phyloP scores from a whole-genome alignment of 2,888 invertebrate species.

The Catocala fraxini region DNA sequence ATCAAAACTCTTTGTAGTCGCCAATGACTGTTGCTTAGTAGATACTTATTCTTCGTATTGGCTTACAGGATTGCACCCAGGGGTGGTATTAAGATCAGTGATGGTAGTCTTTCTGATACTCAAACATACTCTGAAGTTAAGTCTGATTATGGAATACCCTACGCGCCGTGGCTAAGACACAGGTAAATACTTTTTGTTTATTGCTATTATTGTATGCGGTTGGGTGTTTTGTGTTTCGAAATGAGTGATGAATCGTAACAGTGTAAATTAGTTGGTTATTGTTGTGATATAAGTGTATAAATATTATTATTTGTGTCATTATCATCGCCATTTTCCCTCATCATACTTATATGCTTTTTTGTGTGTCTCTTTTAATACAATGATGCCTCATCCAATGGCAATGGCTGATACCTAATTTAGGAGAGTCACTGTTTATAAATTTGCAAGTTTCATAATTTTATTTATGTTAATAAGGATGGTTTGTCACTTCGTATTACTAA shows the following conservation, averaged over 20 bases:
- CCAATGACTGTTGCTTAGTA: not conserved
- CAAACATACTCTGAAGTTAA: conserved; percentile 91
- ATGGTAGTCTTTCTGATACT: conserved; percentile 95
- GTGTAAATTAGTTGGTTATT: conserved; percentile 27
- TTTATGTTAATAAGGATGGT: no score
- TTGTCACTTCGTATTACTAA: no score
- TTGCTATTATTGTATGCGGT: conserved; percentile 48
- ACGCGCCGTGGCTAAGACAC: conserved; percentile 95
- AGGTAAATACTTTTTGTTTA: conserved; percentile 83
- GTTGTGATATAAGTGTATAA: conserved; percentile 35
- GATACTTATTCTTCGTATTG: conserved; percentile 16
- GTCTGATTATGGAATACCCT: conserved; percentile 94
- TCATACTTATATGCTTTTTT: conserved; percentile 46
- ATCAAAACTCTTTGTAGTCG: no score
- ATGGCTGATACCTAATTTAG: not conserved
- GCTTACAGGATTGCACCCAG: conserved; percentile 79
- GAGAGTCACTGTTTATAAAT: no score
- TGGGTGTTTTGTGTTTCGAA: conserved; percentile 43
- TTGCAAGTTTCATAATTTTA: no score
- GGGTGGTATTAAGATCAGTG: conserved; percentile 89
- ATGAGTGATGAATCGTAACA: conserved; percentile 41
- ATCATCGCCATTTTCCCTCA: conserved; percentile 38
- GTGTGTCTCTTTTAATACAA: conserved; percentile 39
- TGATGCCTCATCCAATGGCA: not conserved
- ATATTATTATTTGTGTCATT: conserved; percentile 31